Percentiles rank a stretch among this genome's conserved stretches.
phyloP scores from a whole-genome alignment of 2,113 vertebrate species.

The Planiliza haematocheilus region DNA sequence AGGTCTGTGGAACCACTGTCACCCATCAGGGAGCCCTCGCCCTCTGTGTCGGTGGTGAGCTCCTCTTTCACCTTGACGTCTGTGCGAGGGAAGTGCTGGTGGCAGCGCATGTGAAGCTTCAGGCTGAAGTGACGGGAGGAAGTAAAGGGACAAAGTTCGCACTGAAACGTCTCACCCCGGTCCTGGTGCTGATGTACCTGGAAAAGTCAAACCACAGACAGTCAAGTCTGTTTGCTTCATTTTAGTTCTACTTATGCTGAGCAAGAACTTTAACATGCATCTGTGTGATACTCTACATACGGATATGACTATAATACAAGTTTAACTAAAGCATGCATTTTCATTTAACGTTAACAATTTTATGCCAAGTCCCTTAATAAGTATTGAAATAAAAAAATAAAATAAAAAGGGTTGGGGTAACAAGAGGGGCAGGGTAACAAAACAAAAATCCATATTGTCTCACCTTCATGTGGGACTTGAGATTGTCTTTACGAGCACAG shows the following conservation, averaged over 20 bases:
- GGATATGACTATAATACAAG: not conserved
- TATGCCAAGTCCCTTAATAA: slow-evolving; percentile 20
- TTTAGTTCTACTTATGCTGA: not conserved
- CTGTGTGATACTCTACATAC: slow-evolving; percentile 16
- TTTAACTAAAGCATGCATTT: slow-evolving; percentile 27
- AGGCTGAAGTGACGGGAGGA: slow-evolving; percentile 99
- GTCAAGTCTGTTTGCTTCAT: slow-evolving; percentile 10
- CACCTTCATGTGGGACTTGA: slow-evolving; percentile 99
- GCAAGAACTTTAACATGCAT: not conserved
- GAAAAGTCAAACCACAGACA: slow-evolving; percentile 33
- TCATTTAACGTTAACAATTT: slow-evolving; percentile 45
- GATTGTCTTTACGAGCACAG: slow-evolving; percentile 99
- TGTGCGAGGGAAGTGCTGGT: slow-evolving; percentile 97
- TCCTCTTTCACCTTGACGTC: slow-evolving; percentile 99
- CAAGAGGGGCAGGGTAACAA: not conserved
- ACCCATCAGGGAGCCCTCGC: slow-evolving; percentile 88
- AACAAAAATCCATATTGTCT: slow-evolving; percentile 55
- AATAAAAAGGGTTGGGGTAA: slow-evolving; percentile 10
- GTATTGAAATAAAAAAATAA: slow-evolving; percentile 28
- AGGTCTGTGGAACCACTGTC: slow-evolving; percentile 83
- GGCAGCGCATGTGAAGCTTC: slow-evolving; percentile 99
- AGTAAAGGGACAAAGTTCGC: slow-evolving; percentile 98
- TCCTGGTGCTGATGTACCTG: slow-evolving; percentile 99
- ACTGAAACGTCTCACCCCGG: slow-evolving; percentile 98
- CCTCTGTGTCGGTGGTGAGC: slow-evolving; percentile 92